Evolutionary conservation across 2,888 invertebrate genomes (phyloP).

Genomic region (Tenthredo livida): DNA sequence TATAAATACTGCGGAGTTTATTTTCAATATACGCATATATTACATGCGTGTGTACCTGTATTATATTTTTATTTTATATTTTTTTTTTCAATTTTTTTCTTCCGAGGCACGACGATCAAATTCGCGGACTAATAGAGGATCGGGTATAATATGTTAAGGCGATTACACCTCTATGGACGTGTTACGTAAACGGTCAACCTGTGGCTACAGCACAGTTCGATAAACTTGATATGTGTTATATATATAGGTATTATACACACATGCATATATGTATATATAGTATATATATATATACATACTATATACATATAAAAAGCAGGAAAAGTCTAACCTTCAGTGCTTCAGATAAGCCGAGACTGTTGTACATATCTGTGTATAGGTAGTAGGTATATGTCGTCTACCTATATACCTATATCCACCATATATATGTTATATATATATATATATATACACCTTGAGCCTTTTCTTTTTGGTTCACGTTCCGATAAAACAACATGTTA

Average conservation of each 20-base stretch:
- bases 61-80: background rate
- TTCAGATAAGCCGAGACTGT: background rate
- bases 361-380: background rate
- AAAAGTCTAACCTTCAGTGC: background rate
- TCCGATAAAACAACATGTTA: slow-evolving; percentile 3
- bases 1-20: background rate
- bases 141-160: background rate
- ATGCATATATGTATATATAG: background rate
- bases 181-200: background rate
- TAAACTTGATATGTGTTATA: slow-evolving; percentile 3
- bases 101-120: background rate
- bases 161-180: background rate
- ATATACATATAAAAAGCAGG: background rate
- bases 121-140: background rate
- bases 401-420: background rate
- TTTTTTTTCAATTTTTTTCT: no score
- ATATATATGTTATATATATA: no score
- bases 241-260: background rate
- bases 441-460: background rate
- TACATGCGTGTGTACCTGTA: no score
- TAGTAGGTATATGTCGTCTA: background rate
- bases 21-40: no score
- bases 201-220: background rate
- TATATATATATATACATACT: background rate
- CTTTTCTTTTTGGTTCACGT: background rate